Evolutionary conservation across 2,113 vertebrate species (phyloP), one percentile per base, ranked within the genome.

Genomic region (Pelecanus crispus): DNA sequence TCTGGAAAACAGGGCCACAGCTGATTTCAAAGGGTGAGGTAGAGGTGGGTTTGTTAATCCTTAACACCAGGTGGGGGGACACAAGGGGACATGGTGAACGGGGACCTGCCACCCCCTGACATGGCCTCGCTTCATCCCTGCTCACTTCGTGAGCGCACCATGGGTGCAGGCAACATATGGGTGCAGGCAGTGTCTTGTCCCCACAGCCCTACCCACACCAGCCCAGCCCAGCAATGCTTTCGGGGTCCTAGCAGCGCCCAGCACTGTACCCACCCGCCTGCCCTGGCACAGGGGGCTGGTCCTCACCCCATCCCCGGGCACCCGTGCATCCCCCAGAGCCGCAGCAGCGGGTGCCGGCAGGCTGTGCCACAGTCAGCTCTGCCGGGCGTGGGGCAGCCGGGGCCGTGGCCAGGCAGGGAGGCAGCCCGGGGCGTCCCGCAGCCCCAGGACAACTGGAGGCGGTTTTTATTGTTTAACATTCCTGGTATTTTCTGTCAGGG

Each of bases 401-500:
- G 78, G 91, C 95, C 11, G 11, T 8, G 63, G 38, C 44, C 1
- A 17, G 81, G 34, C 53, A 79, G n/a, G 44, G 58, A 87, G 81
- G 83, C 62, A 72, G 65, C 72, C 49, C 1, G 0, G 71, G 70
- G 66, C 6, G 0, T 85, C 89, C 73, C 0, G 0, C 62, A 85
- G 95, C 86, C 77, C 91, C 91, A 47, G 58, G 50, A 96, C 97
- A 97, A 97, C 97, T 97, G 97, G 82, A 97, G 95, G 94, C 77
- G 13, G 59, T 91, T 97, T 97, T 97, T 97, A 97, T 97, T 97
- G 97, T 97, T 97, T 94, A 95, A 97, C 97, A 97, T 97, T 98
- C 97, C 97, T 97, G 97, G 95, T 97, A 90, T 97, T 97, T 97
- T 96, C 96, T 96, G 97, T 98, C 97, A 98, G 94, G 95, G 95